Percentiles rank a stretch among this genome's conserved stretches.
Evolutionary conservation across 2,797 vertebrate genomes (phyloP).

Genomic region (Pseudochirops cupreus): DNA sequence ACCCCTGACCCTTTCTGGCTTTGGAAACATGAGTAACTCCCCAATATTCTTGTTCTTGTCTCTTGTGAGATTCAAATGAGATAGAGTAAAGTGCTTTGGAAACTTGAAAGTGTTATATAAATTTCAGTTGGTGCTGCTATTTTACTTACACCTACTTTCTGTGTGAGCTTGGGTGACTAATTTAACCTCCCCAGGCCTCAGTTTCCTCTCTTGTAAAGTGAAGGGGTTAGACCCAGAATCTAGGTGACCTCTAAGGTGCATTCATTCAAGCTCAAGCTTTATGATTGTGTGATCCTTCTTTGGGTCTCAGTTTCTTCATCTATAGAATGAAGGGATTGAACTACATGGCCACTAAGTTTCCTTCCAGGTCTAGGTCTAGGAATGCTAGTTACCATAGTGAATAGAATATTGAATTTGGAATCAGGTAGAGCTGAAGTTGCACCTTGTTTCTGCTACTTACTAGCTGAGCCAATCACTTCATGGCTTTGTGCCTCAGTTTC

Average conservation of each 20-base stretch:
- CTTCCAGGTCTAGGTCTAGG: neutral
- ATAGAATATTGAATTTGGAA: neutral
- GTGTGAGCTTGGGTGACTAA: neutral
- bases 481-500: neutral
- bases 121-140: neutral
- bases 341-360: neutral
- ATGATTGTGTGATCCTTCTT: neutral
- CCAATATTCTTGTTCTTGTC: neutral
- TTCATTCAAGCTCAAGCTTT: neutral
- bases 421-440: neutral
- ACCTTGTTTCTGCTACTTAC: neutral
- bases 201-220: neutral
- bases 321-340: neutral
- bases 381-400: neutral
- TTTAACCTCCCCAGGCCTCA: neutral
- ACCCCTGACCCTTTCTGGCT: neutral
- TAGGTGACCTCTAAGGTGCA: neutral
- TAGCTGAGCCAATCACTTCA: neutral
- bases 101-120: neutral
- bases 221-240: neutral
- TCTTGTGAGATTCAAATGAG: neutral
- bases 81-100: neutral
- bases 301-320: constrained; percentile 25
- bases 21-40: neutral
- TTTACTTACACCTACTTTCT: neutral